These are phyloP conservation scores for Saccostrea glomerata DNA, from an alignment of 1,140 invertebrate genomes.

Conservation along the genomic window DNA sequence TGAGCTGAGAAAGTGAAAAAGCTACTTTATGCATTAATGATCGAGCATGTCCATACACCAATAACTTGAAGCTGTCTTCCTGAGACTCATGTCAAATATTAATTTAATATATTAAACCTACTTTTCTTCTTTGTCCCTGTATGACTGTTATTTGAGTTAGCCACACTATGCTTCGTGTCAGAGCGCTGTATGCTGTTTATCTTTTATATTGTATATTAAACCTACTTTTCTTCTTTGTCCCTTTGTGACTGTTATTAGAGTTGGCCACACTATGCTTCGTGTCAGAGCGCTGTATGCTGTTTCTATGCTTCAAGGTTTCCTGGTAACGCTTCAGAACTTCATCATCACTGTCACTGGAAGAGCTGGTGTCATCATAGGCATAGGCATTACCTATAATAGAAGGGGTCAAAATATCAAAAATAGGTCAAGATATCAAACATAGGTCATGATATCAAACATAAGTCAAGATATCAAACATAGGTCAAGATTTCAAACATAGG, in stretches of 20 bases:
- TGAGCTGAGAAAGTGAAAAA: too few species aligned
- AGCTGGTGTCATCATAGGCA: conserved; percentile 82
- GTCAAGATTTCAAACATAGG: background rate
- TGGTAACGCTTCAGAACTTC: conserved; percentile 71
- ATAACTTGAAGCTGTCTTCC: too few species aligned
- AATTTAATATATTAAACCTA: too few species aligned
- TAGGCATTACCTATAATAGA: conserved; percentile 81
- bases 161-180: conserved; percentile 57
- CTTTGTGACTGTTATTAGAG: conserved; percentile 34
- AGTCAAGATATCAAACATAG: too few species aligned
- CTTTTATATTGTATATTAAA: background rate
- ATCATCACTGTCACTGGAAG: conserved; percentile 83
- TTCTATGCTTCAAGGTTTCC: conserved; percentile 65
- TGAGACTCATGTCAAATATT: too few species aligned
- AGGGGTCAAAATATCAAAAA: background rate
- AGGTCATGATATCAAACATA: background rate
- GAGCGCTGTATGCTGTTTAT: conserved; percentile 56
- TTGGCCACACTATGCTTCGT: conserved; percentile 61
- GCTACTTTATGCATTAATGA: too few species aligned
- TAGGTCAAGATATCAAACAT: background rate
- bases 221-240: conserved; percentile 23
- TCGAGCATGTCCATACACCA: too few species aligned
- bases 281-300: conserved; percentile 56
- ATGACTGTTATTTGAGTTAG: conserved; percentile 51
- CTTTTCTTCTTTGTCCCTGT: background rate